Conservation (phyloP, 2,113 vertebrate species). For the Piprites chloris region DNA sequence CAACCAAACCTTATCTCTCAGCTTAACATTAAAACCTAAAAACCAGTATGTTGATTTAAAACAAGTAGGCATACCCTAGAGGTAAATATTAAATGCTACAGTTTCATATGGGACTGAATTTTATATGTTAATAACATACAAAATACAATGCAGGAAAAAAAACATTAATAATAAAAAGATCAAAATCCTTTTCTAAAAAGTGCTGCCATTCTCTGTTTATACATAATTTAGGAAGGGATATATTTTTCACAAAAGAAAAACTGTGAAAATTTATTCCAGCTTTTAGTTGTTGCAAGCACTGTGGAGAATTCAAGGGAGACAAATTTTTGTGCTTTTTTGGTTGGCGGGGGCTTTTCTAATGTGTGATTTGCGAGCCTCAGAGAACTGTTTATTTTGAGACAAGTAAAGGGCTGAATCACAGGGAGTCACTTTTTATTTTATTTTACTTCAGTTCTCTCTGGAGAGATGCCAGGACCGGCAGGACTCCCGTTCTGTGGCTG, state of each 20-base stretch:
- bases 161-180: neutral
- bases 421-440: neutral
- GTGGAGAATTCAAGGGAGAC: neutral
- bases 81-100: neutral
- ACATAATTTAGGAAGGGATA: neutral
- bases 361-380: neutral
- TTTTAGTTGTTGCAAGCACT: neutral
- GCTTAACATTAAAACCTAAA: neutral
- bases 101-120: neutral
- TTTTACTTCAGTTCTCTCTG: neutral
- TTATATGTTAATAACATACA: neutral
- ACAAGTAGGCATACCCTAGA: neutral
- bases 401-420: neutral
- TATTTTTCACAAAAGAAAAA: neutral
- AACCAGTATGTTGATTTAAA: neutral
- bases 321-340: neutral
- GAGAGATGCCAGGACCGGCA: neutral
- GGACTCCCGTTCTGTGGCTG: neutral
- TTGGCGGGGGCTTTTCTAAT: rapidly evolving
- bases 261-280: neutral
- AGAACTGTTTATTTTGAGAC: neutral
- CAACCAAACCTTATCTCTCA: neutral
- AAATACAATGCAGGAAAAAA: neutral
- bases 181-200: neutral
- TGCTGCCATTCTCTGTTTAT: neutral